Percentiles rank a stretch among this genome's conserved stretches.
Evolutionary conservation across 2,113 vertebrate genomes (phyloP).

Genomic region (Periophthalmodon schlosseri): DNA sequence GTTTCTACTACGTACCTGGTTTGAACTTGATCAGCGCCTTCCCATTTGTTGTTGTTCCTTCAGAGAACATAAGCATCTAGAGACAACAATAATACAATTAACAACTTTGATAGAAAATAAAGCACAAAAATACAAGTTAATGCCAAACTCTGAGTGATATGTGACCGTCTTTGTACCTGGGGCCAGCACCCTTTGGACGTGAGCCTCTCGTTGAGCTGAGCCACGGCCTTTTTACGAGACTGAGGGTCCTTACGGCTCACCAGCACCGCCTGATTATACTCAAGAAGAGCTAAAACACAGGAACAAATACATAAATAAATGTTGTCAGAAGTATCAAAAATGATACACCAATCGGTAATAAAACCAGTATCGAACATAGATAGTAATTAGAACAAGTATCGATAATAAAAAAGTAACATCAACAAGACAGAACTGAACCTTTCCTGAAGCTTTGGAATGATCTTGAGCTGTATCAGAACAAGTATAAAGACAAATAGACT

Average conservation of each 20-base stretch:
- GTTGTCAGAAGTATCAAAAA: no score
- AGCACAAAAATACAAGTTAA: not conserved
- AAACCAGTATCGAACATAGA: no score
- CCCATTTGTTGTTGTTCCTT: conserved; percentile 90
- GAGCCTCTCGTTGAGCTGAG: conserved; percentile 81
- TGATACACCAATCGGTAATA: no score
- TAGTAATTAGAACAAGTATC: no score
- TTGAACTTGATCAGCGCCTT: conserved; percentile 86
- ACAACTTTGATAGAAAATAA: not conserved
- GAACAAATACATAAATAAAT: not conserved
- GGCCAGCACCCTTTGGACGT: conserved; percentile 86
- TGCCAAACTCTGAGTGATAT: no score
- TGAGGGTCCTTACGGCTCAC: conserved; percentile 85
- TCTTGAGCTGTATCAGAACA: no score
- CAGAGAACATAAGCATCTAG: conserved; percentile 89
- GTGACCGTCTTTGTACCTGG: conserved; percentile 76
- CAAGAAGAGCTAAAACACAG: conserved; percentile 78
- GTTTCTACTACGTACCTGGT: conserved; percentile 73
- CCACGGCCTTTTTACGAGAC: conserved; percentile 82
- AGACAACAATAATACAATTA: not conserved
- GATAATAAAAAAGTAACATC: no score
- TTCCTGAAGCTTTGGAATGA: no score
- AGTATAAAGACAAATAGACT: no score
- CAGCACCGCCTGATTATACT: conserved; percentile 87
- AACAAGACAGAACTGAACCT: no score